Conservation (phyloP, 1,140 invertebrate species). For the Reticulitermes speratus region DNA sequence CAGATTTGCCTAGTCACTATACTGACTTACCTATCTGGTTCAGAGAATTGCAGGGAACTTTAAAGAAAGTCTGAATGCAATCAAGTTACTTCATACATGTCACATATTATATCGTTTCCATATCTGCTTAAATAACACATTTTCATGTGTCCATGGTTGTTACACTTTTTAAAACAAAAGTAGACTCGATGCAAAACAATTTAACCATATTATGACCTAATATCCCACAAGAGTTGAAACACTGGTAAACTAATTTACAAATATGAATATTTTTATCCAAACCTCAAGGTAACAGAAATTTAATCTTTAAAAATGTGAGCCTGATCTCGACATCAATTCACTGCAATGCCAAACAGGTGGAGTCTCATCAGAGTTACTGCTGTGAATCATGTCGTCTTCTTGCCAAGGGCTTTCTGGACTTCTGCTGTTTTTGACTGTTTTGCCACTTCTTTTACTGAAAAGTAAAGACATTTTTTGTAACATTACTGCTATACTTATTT, state of each 20-base stretch:
- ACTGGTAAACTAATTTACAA: not conserved
- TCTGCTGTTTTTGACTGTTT: slow-evolving; percentile 33
- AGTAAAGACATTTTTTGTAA: not conserved
- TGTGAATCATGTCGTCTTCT: slow-evolving; percentile 32
- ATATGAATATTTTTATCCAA: not conserved
- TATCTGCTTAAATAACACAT: not conserved
- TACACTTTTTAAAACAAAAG: not conserved
- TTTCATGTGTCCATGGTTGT: not conserved
- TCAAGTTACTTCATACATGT: not conserved
- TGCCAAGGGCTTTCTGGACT: slow-evolving; percentile 33
- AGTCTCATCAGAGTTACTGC: not conserved
- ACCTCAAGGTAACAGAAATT: not conserved
- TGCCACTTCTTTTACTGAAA: slow-evolving; percentile 34
- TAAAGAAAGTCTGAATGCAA: too few species aligned
- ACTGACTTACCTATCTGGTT: too few species aligned
- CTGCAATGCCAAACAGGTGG: not conserved
- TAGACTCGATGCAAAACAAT: not conserved
- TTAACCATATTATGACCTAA: not conserved
- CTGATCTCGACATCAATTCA: not conserved
- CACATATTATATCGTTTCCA: not conserved
- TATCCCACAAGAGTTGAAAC: not conserved
- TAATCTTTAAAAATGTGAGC: not conserved
- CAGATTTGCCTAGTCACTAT: too few species aligned
- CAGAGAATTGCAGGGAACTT: too few species aligned
- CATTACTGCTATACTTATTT: not conserved